A percentile compares a stretch with the other conserved stretches of the same genome.
phyloP scores from a whole-genome alignment of 2,797 vertebrate species.

The Clamator glandarius region DNA sequence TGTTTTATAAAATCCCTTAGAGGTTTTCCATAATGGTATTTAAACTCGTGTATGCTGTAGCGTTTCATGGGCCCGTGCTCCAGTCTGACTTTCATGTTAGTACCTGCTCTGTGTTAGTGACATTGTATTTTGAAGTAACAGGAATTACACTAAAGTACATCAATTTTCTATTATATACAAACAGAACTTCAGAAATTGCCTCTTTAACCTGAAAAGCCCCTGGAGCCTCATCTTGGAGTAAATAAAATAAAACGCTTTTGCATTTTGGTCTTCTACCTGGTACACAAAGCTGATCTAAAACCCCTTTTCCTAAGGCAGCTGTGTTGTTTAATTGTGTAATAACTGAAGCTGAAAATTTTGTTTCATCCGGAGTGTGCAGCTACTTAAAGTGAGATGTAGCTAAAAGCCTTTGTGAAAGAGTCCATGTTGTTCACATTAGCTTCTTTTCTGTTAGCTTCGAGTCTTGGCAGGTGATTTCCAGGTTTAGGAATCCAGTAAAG shows the following conservation, averaged over 20 bases:
- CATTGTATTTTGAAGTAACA: neutral
- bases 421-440: neutral
- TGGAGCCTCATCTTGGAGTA: neutral
- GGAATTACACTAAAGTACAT: neutral
- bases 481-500: neutral
- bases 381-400: neutral
- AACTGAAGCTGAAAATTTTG: neutral
- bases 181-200: slow-evolving; percentile 15
- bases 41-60: neutral
- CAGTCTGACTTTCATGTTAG: neutral
- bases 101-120: neutral
- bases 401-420: neutral
- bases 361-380: neutral
- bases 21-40: neutral
- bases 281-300: neutral
- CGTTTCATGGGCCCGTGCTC: neutral
- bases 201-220: slow-evolving; percentile 24
- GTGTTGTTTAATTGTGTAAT: neutral
- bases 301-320: neutral
- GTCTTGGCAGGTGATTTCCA: neutral
- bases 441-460: neutral
- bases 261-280: neutral
- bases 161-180: slow-evolving; percentile 25
- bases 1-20: neutral
- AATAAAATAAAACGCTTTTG: slow-evolving; percentile 36